Evolutionary conservation across 2,113 vertebrate species (phyloP).

Genomic region (Podarcis raffonei): DNA sequence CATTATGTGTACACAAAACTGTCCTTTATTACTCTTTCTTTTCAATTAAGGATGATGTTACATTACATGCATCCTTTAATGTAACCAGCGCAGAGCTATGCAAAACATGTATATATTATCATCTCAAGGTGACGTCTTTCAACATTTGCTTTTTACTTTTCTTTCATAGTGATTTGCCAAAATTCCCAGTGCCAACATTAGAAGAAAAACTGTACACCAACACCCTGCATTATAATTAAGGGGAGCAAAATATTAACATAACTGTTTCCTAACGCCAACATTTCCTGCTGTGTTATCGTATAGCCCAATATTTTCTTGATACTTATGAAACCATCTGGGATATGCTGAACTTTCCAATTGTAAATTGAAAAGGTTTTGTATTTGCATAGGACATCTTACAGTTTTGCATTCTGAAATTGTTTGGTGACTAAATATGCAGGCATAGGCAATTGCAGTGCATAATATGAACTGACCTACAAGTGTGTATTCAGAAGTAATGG

Average conservation of each 20-base stretch:
- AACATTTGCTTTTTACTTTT: background rate
- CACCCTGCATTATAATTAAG: background rate
- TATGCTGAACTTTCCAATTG: slow-evolving; percentile 62
- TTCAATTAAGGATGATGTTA: background rate
- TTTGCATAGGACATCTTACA: slow-evolving; percentile 53
- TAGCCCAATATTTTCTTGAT: slow-evolving; percentile 50
- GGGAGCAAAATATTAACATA: background rate
- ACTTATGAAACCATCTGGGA: slow-evolving; percentile 53
- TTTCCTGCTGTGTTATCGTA: slow-evolving; percentile 28
- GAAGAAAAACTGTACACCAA: slow-evolving; percentile 17
- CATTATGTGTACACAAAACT: background rate
- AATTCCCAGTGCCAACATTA: slow-evolving; percentile 7
- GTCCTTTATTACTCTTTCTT: background rate
- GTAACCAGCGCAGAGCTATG: background rate
- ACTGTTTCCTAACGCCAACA: slow-evolving; percentile 38
- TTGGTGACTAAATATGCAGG: slow-evolving; percentile 32
- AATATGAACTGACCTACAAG: no score
- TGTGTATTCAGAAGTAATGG: no score
- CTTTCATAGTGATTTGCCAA: background rate
- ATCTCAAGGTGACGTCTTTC: background rate
- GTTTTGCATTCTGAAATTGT: slow-evolving; percentile 42
- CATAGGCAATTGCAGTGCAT: slow-evolving; percentile 11
- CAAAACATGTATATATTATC: background rate
- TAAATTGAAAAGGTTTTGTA: slow-evolving; percentile 61
- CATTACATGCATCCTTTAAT: background rate